Conservation (phyloP, 30 jellyfish, hydroid and myxozoan species). For the Cassiopea andromeda region DNA sequence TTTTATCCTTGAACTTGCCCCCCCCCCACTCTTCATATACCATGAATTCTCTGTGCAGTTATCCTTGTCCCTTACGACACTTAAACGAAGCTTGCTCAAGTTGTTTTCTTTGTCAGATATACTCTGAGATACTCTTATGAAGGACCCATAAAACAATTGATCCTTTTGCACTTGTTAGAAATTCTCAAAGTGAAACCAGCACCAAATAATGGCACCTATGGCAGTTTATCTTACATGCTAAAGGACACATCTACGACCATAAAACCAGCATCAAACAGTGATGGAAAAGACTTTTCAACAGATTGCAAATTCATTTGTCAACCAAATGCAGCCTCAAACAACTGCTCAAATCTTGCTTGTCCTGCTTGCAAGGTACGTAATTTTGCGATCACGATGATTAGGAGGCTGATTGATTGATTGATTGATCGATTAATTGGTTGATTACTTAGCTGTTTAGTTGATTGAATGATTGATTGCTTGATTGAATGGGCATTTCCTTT, state of each 20-base stretch:
- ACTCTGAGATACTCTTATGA: too few species aligned
- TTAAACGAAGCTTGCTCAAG: too few species aligned
- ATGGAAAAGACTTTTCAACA: constrained; percentile 47
- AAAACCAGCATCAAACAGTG: constrained; percentile 15
- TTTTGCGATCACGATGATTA: background rate
- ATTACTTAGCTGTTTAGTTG: background rate
- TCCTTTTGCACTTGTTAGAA: constrained; percentile 19
- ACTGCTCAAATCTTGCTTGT: constrained; percentile 45
- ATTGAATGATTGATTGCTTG: background rate
- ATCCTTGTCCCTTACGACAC: too few species aligned
- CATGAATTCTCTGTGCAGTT: too few species aligned
- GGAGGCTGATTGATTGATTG: background rate
- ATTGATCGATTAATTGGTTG: background rate
- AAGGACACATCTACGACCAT: background rate
- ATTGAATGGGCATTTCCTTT: background rate
- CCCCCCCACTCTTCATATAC: too few species aligned
- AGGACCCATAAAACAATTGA: too few species aligned
- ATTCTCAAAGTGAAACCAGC: constrained; percentile 73
- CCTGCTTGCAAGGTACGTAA: constrained; percentile 64
- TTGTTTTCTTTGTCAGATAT: too few species aligned
- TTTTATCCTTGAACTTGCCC: too few species aligned
- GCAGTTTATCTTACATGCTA: constrained; percentile 68
- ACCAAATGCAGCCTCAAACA: constrained; percentile 7
- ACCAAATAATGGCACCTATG: constrained; percentile 88
- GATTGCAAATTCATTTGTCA: constrained; percentile 24